phyloP scores from a whole-genome alignment of 2,797 vertebrate genomes.

The Chiloscyllium punctatum region DNA sequence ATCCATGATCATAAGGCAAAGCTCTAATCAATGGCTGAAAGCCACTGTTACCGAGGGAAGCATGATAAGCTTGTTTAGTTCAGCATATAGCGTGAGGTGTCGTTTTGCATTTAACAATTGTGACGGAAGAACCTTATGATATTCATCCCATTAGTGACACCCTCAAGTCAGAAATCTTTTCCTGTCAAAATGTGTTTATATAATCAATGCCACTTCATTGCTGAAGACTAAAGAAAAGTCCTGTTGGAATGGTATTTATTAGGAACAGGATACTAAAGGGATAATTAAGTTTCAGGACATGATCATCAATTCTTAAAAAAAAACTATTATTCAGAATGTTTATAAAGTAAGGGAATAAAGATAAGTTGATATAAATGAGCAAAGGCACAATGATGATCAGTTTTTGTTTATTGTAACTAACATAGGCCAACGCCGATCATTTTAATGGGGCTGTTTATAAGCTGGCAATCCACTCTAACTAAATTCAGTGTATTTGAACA shows the following conservation, averaged over 20 bases:
- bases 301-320: neutral
- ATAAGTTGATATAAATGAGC: neutral
- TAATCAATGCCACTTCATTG: constrained; percentile 53
- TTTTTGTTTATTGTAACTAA: neutral
- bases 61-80: neutral
- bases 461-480: constrained; percentile 50
- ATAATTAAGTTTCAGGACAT: neutral
- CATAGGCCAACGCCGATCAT: constrained; percentile 42
- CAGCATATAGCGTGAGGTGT: constrained; percentile 44
- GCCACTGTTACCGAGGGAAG: neutral
- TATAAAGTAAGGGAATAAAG: neutral
- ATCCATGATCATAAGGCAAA: constrained; percentile 31
- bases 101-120: constrained; percentile 48
- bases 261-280: constrained; percentile 22
- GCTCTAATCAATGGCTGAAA: neutral
- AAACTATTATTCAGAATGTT: neutral
- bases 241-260: constrained; percentile 41
- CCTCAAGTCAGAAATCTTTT: constrained; percentile 51
- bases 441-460: constrained; percentile 55
- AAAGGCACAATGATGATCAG: constrained; percentile 5
- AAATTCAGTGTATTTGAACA: constrained; percentile 53
- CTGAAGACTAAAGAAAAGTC: constrained; percentile 40
- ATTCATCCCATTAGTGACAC: constrained; percentile 47
- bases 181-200: constrained; percentile 56
- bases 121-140: constrained; percentile 47